Conservation (phyloP, 2,797 vertebrate genomes). For the Enteromius unitaeniatus region DNA sequence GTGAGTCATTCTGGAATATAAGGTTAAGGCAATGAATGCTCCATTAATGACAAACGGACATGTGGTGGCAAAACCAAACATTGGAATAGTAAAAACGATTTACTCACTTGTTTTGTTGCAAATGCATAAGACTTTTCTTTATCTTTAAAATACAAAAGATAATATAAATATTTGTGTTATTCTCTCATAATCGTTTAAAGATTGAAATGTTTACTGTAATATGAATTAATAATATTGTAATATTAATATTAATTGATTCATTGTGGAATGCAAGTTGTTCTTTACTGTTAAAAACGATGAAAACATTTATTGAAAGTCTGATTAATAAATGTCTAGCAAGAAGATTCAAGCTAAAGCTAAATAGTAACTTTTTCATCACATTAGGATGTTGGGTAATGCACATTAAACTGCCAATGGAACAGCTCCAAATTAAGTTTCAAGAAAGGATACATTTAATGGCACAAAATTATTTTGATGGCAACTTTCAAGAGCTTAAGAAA, state of each 20-base stretch:
- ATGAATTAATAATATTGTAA: not conserved
- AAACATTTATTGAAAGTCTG: constrained; percentile 22
- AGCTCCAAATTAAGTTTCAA: constrained; percentile 46
- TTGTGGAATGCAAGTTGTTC: not conserved
- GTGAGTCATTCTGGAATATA: not conserved
- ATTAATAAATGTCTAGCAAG: constrained; percentile 11
- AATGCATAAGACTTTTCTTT: not conserved
- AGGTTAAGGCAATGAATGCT: not conserved
- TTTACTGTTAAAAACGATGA: constrained; percentile 46
- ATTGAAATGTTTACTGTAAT: not conserved
- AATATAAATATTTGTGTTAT: not conserved
- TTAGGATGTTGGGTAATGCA: constrained; percentile 58
- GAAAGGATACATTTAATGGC: not conserved
- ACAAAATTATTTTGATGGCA: not conserved
- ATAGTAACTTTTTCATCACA: constrained; percentile 56
- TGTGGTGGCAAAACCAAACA: not conserved
- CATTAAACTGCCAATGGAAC: constrained; percentile 47
- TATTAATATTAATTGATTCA: not conserved
- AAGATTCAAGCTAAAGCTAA: constrained; percentile 52
- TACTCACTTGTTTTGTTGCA: not conserved
- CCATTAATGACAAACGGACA: not conserved
- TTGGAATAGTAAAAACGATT: not conserved
- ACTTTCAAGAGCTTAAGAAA: not conserved
- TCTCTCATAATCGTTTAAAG: not conserved
- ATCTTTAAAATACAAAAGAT: not conserved